Evolutionary conservation across 2,797 vertebrate species (phyloP).

Genomic region (Avahi laniger): DNA sequence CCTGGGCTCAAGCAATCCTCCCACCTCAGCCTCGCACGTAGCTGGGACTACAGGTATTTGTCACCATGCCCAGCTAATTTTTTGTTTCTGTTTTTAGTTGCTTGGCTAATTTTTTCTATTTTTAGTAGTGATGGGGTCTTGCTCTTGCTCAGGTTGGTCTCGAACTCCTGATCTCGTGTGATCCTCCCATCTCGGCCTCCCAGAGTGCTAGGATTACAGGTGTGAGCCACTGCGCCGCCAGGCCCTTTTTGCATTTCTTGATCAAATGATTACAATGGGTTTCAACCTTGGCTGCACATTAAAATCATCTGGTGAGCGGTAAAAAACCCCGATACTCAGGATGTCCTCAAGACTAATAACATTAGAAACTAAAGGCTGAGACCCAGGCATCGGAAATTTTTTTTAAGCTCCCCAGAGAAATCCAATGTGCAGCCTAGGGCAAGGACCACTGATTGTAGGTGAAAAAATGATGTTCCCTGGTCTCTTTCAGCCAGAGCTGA

Average conservation of each 20-base stretch:
- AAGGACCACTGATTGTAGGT: background rate
- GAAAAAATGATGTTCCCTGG: background rate
- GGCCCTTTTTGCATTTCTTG: background rate
- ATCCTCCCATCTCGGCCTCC: too few relatives aligned
- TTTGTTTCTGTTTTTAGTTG: too few relatives aligned
- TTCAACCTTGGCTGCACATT: background rate
- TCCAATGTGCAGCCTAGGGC: background rate
- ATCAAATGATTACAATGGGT: background rate
- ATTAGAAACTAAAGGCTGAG: background rate
- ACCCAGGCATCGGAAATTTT: background rate
- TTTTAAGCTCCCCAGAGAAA: background rate
- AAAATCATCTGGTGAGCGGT: background rate
- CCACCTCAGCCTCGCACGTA: too few relatives aligned
- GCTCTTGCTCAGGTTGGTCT: too few relatives aligned
- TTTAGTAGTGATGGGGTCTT: too few relatives aligned
- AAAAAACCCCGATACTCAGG: background rate
- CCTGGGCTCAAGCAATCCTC: too few relatives aligned
- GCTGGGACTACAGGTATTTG: too few relatives aligned
- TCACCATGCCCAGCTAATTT: too few relatives aligned
- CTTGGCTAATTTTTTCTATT: too few relatives aligned
- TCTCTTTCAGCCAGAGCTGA: background rate
- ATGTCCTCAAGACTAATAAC: background rate
- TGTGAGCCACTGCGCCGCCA: fast-evolving
- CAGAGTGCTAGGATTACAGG: too few relatives aligned
- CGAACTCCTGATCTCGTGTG: too few relatives aligned